Conservation (phyloP, 2,113 vertebrate species). For the Scortum barcoo region DNA sequence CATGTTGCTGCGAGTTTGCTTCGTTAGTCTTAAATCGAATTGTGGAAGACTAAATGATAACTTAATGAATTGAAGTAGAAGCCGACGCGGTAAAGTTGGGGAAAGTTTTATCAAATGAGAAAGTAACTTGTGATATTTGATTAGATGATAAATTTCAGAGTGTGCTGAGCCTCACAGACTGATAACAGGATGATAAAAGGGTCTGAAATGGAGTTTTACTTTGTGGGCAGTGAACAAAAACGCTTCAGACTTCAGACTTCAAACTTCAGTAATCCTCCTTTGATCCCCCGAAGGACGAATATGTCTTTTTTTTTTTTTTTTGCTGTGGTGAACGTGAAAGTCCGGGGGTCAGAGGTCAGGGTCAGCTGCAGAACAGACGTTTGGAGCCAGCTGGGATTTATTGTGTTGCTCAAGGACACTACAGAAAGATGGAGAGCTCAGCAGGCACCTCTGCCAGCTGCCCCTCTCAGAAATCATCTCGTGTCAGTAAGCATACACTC, state of each 20-base stretch:
- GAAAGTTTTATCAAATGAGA: background rate
- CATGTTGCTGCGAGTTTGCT: background rate
- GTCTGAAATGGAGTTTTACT: background rate
- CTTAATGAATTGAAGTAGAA: too few species aligned
- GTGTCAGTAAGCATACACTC: conserved; percentile 44
- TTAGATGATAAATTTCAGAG: background rate
- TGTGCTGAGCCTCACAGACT: background rate
- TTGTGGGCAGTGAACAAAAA: background rate
- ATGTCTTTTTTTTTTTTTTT: background rate
- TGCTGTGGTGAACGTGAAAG: background rate
- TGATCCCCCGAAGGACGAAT: background rate
- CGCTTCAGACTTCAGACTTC: background rate
- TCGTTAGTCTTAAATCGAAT: too few species aligned
- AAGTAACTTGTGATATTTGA: background rate
- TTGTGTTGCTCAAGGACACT: conserved; percentile 49
- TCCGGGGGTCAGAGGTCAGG: conserved; percentile 23
- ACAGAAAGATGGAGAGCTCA: conserved; percentile 8
- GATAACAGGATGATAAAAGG: background rate
- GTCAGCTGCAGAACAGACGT: background rate
- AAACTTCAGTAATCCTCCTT: background rate
- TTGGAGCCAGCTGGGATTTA: conserved; percentile 20
- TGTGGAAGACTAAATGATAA: too few species aligned
- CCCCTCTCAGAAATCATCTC: conserved; percentile 46
- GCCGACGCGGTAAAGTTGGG: too few species aligned
- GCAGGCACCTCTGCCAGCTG: background rate